A percentile compares a stretch with the other conserved stretches of the same genome.
Conservation (phyloP, 2,797 vertebrate genomes). For the Monodelphis domestica region DNA sequence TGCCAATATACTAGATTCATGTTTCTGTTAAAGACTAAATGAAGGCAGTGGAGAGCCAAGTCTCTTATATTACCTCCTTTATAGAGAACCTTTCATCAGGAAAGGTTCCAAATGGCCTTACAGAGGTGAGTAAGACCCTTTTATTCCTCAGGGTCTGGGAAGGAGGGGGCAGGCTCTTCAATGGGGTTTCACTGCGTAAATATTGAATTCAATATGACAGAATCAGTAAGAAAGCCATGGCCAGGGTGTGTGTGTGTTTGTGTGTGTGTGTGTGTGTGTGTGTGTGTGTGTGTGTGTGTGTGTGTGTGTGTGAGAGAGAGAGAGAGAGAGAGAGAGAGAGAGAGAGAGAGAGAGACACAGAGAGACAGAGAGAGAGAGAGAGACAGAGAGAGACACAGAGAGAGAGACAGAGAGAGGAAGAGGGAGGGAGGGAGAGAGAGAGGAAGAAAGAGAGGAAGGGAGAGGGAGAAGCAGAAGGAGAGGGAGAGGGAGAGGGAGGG, state of each 20-base stretch:
- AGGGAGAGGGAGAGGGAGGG: no score
- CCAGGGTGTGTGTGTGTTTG: background rate
- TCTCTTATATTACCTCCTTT: slow-evolving; percentile 75
- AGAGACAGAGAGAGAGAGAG: no score
- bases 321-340: no score
- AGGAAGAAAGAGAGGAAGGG: no score
- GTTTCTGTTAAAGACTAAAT: slow-evolving; percentile 76
- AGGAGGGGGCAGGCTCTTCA: background rate
- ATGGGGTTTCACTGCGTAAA: slow-evolving; percentile 36
- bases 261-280: background rate
- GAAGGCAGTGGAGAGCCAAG: slow-evolving; percentile 78
- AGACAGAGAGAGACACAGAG: no score
- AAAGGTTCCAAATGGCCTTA: slow-evolving; percentile 76
- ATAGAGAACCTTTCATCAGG: slow-evolving; percentile 74
- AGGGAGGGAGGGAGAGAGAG: no score
- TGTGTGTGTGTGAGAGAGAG: no score
- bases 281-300: no score
- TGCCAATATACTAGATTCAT: slow-evolving; percentile 80
- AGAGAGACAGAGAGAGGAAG: no score
- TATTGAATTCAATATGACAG: slow-evolving; percentile 14
- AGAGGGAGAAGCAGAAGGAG: no score
- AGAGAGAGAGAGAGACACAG: no score
- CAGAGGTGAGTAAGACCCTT: slow-evolving; percentile 72
- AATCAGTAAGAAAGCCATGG: slow-evolving; percentile 28
- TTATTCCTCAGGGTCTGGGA: slow-evolving; percentile 66